These are phyloP conservation scores for Pithys albifrons DNA, from an alignment of 2,113 vertebrate species.

Conservation along the genomic window DNA sequence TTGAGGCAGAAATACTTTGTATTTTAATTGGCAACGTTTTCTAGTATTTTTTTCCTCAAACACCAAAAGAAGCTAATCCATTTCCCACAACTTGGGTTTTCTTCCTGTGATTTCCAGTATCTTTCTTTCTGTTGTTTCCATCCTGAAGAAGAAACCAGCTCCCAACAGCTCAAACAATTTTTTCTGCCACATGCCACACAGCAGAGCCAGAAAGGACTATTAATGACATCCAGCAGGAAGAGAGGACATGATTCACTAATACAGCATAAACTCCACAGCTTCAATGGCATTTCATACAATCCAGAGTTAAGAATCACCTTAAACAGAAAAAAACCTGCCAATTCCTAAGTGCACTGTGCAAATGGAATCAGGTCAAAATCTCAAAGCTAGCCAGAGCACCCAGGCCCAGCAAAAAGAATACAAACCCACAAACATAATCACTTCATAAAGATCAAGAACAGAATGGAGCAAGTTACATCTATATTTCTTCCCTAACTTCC, in stretches of 20 bases:
- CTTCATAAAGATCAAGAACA: neutral
- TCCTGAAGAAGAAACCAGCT: neutral
- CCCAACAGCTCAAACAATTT: neutral
- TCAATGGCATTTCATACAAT: neutral
- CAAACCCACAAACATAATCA: neutral
- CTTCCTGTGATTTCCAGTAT: neutral
- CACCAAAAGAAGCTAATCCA: neutral
- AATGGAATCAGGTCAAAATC: neutral
- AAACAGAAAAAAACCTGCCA: neutral
- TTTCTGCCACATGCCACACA: neutral
- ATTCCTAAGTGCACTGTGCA: neutral
- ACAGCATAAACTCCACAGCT: neutral
- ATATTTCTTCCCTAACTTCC: neutral
- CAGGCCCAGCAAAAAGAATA: neutral
- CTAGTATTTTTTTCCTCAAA: neutral
- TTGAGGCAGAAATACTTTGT: neutral
- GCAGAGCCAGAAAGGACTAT: neutral
- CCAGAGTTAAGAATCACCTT: neutral
- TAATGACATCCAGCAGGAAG: neutral
- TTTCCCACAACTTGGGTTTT: neutral
- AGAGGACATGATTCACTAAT: neutral
- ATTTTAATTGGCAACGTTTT: slow-evolving; percentile 26
- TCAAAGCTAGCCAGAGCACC: neutral
- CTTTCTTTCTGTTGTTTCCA: neutral
- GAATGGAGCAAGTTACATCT: neutral